These are phyloP conservation scores for Anisognathus igniventris DNA, from an alignment of 2,797 vertebrate species.

Conservation along the genomic window DNA sequence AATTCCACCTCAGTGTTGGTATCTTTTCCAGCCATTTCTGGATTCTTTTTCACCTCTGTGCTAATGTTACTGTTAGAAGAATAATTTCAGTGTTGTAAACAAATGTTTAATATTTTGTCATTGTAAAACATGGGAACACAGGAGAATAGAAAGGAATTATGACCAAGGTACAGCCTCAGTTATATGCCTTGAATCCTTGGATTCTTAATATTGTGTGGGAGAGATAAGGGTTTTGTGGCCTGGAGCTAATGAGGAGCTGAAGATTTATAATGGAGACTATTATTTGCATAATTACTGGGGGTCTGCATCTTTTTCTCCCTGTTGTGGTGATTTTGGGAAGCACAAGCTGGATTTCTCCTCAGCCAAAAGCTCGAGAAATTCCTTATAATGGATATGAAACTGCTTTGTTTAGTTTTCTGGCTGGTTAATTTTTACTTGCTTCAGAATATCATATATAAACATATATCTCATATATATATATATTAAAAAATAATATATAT, in stretches of 20 bases:
- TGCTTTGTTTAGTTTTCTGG: neutral
- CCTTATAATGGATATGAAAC: neutral
- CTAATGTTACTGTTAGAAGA: neutral
- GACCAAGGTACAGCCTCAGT: neutral
- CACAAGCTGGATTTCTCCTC: neutral
- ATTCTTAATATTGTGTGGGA: neutral
- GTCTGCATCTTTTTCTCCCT: neutral
- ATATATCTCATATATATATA: too few relatives aligned
- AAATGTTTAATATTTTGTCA: neutral
- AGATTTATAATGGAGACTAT: neutral
- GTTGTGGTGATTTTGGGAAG: neutral
- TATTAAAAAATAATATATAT: too few relatives aligned
- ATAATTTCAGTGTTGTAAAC: neutral
- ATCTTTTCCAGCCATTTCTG: neutral
- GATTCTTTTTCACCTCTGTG: neutral
- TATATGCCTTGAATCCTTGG: neutral
- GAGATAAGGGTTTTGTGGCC: neutral
- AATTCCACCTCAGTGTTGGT: neutral
- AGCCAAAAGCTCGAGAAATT: neutral
- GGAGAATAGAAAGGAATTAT: neutral
- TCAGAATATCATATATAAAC: too few relatives aligned
- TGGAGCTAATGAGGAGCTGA: neutral
- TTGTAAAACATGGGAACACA: neutral
- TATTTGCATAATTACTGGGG: neutral
- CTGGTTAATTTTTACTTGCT: too few relatives aligned